Percentiles rank a stretch among this genome's conserved stretches.
Conservation (phyloP, 2,797 vertebrate genomes). For the Urosaurus nigricauda region DNA sequence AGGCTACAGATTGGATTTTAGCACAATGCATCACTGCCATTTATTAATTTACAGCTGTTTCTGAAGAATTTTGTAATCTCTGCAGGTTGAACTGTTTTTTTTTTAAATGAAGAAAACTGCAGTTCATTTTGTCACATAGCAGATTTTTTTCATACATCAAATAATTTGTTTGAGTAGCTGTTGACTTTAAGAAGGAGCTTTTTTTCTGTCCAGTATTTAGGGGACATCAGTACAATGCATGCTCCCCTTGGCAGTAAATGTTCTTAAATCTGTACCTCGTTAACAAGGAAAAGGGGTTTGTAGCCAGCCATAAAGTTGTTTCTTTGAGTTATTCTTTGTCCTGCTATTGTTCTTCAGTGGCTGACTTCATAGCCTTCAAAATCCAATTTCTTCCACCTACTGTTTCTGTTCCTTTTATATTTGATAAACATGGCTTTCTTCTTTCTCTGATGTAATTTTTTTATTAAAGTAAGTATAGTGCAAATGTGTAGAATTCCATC, state of each 20-base stretch:
- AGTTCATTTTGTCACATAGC: conserved; percentile 7
- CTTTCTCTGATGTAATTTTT: conserved; percentile 45
- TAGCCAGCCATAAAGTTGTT: neutral
- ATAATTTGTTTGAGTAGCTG: conserved; percentile 7
- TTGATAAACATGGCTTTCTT: conserved; percentile 40
- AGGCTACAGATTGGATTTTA: conserved; percentile 9
- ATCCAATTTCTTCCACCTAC: conserved; percentile 36
- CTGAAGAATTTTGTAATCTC: conserved; percentile 7
- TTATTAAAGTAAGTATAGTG: conserved; percentile 59
- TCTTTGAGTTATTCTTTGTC: conserved; percentile 39
- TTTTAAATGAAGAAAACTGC: conserved; percentile 21
- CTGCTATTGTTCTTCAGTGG: conserved; percentile 43
- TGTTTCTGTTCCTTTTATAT: conserved; percentile 51
- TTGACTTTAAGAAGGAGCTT: neutral
- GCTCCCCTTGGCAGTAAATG: conserved; percentile 22
- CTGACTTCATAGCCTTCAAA: conserved; percentile 48
- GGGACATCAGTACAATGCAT: neutral
- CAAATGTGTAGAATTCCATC: conserved; percentile 36
- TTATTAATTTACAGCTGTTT: neutral
- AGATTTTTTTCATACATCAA: too few relatives aligned
- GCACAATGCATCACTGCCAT: neutral
- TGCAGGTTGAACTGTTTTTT: neutral
- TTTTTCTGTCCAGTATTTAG: conserved; percentile 35
- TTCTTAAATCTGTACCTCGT: conserved; percentile 17
- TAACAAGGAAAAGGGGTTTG: conserved; percentile 39